Base-by-base conservation (phyloP, 1,140 invertebrate genomes). In the Zeugodacus cucurbitae region DNA sequence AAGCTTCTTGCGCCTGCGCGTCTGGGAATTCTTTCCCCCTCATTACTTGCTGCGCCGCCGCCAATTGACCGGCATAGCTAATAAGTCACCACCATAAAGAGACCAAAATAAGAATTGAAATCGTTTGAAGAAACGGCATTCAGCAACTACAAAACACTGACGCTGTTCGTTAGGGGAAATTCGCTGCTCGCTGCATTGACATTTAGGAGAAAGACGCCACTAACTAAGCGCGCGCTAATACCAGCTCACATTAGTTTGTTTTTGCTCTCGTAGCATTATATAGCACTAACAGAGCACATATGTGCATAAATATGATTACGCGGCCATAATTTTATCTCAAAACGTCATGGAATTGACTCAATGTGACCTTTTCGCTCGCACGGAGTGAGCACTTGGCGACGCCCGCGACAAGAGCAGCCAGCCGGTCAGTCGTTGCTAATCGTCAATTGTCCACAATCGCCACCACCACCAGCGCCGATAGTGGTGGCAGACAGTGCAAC, bases 311-410 rank as follows among this genome's bases (percentile, higher is more conserved):
- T 74, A 74, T 37, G 14, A 37, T 37, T 37, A 37, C 58, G 10
- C 58, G n/a, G 10, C 58, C 22, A 62, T 62, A 67, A 32, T 74
- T 74, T 74, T 37, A 34, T 74, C 67, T 37, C 74, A 37, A 48
- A 82, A 44, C 7, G n/a, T 48, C 74, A 82, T 82, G 41, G 11
- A 82, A 82, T 17, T 82, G 37, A 54, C 74, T 82, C 74, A 82
- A 82, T 82, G 41, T 82, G 74, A 82, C 74, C 74, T 48, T 74
- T 82, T 29, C 41, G n/a, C 74, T 48, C 34, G n/a, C 74, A 48
- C 10, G n/a, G 44, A 82, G 37, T 48, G 74, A 82, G 74, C n/a
- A 11, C 14, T 7, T 20, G n/a, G 4, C 20, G 29, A 74, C 67
- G 14, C 67, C 67, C 29, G 67, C 6, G 34, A 74, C 67, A 32